Evolutionary conservation across 2,888 invertebrate species (phyloP).

Genomic region (Apocheima hispidaria): DNA sequence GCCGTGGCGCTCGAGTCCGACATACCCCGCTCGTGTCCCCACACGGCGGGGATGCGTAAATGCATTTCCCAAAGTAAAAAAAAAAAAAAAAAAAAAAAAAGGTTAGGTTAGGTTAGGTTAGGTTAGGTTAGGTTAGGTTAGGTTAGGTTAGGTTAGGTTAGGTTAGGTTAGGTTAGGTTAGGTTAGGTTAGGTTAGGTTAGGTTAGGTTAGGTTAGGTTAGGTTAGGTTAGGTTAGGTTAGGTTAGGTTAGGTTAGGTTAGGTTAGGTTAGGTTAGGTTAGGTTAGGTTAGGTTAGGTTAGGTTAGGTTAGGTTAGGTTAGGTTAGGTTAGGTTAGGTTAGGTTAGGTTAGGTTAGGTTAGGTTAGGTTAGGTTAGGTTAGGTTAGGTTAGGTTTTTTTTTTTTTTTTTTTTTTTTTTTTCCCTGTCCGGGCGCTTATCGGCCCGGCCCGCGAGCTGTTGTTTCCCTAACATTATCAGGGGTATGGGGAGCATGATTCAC

Average conservation of each 20-base stretch:
- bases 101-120: slow-evolving; percentile 51
- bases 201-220: slow-evolving; percentile 46
- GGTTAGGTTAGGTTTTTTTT: too few species aligned
- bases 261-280: slow-evolving; percentile 33
- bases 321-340: slow-evolving; percentile 52
- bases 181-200: slow-evolving; percentile 44
- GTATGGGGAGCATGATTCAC: too few species aligned
- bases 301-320: slow-evolving; percentile 51
- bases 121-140: slow-evolving; percentile 50
- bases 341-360: slow-evolving; percentile 42
- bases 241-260: slow-evolving; percentile 41
- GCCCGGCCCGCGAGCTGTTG: too few species aligned
- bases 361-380: slow-evolving; percentile 34
- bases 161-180: slow-evolving; percentile 42
- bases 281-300: slow-evolving; percentile 25
- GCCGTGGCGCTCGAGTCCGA: too few species aligned
- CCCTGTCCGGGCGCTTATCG: too few species aligned
- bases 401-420: too few species aligned
- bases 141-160: slow-evolving; percentile 39
- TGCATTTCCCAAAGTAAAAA: too few species aligned
- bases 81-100: slow-evolving; percentile 10
- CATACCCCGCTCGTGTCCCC: too few species aligned
- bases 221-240: slow-evolving; percentile 40
- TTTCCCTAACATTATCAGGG: too few species aligned
- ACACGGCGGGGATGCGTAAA: too few species aligned